These are phyloP conservation scores for Acleris emargana DNA, from an alignment of 2,888 invertebrate species.

Conservation along the genomic window DNA sequence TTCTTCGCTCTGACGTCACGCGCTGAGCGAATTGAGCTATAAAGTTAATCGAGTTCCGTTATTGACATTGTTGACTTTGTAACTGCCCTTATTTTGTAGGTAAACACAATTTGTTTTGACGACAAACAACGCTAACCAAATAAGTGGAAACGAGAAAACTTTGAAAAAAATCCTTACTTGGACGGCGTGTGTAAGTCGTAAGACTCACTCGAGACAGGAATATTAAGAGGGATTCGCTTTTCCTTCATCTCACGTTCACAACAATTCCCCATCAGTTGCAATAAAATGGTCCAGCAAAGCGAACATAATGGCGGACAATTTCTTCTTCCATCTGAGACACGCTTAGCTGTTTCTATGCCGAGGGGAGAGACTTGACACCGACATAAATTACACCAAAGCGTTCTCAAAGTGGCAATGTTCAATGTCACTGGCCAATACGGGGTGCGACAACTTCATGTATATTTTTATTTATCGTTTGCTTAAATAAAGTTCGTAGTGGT, in stretches of 20 bases:
- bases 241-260: constrained; percentile 58
- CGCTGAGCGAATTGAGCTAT: constrained; percentile 9
- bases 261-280: constrained; percentile 71
- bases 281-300: constrained; percentile 70
- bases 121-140: constrained; percentile 27
- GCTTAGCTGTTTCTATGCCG: constrained; percentile 8
- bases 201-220: constrained; percentile 62
- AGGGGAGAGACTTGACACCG: constrained; percentile 11
- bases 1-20: constrained; percentile 8
- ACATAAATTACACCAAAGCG: constrained; percentile 18
- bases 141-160: constrained; percentile 26
- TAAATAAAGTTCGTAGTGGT: too few relatives aligned
- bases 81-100: constrained; percentile 20
- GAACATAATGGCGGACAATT: constrained; percentile 73
- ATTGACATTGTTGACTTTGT: constrained; percentile 25
- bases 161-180: constrained; percentile 26
- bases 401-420: constrained; percentile 7
- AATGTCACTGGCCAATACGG: too few relatives aligned
- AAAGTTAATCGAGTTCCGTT: constrained; percentile 18
- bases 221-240: constrained; percentile 59
- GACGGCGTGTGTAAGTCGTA: constrained; percentile 47
- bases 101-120: constrained; percentile 26
- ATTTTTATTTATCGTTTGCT: too few relatives aligned
- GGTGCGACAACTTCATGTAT: too few relatives aligned
- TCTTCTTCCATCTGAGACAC: constrained; percentile 72